phyloP scores from a whole-genome alignment of 2,797 vertebrate species.

The Sebastes nivosus region DNA sequence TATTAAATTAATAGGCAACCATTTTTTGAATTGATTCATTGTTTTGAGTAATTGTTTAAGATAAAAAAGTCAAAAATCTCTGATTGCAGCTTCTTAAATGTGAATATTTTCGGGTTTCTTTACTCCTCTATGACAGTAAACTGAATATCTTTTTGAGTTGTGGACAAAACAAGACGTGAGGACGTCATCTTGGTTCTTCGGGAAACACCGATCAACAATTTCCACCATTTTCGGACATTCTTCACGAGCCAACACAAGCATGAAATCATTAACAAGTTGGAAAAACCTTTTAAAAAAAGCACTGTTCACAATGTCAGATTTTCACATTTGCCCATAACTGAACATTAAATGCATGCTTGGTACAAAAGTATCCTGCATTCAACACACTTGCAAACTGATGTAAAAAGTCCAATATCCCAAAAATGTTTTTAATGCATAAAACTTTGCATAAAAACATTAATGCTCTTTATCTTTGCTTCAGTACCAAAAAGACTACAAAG shows the following conservation, averaged over 20 bases:
- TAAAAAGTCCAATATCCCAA: background rate
- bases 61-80: too few relatives aligned
- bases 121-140: too few relatives aligned
- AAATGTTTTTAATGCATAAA: background rate
- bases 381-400: background rate
- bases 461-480: background rate
- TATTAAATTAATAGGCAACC: too few relatives aligned
- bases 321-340: background rate
- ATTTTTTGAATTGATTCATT: too few relatives aligned
- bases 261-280: background rate
- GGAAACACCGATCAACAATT: too few relatives aligned
- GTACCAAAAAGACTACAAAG: conserved; percentile 17
- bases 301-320: background rate
- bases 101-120: rapidly evolving
- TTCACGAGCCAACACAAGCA: background rate
- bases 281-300: background rate
- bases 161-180: too few relatives aligned
- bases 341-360: background rate
- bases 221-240: rapidly evolving
- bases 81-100: too few relatives aligned
- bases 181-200: too few relatives aligned
- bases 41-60: too few relatives aligned
- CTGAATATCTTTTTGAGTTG: too few relatives aligned
- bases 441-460: background rate
- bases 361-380: conserved; percentile 35